Base-by-base conservation (phyloP, 2,797 vertebrate genomes). In the Tokudaia tokunoshimensis region DNA sequence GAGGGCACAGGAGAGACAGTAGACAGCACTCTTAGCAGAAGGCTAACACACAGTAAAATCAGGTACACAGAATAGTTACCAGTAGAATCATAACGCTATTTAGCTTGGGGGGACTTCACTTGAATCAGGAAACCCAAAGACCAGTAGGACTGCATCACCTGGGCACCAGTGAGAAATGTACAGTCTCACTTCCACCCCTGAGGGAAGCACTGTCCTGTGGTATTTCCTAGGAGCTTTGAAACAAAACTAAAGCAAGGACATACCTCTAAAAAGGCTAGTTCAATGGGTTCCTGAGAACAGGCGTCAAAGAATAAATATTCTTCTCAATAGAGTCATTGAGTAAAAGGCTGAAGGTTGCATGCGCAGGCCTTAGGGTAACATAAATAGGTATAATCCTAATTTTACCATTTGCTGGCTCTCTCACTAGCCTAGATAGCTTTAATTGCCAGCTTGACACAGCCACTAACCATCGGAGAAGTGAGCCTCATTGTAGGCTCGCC, bases 241-340 rank as follows among this genome's bases (percentile, higher is more conserved):
- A 61, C 31, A 55, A 47, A 3, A 91, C 4, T 44, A 76, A 89
- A 2, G 20, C 13, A 47, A 90, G 37, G 37, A 26, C 41, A 41
- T 44, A 81, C 31, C 22, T 61, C 22, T 41, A 82, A 31, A 14
- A 57, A 80, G 31, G 52, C 57, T 26, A 47, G 91, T 4, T 52
- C 41, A 76, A 7, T 37, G 75, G 29, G 11, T 41, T 47, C 31
- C 83, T 84, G 19, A 92, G 17, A 91, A 83, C 3, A 6, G 1
- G 52, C 14, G 11, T 52, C 29, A 47, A 61, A 83, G 37, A 61
- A 83, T 44, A 70, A 67, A 52, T 10, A 70, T 14, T 55, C 74
- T 93, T 88, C 89, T 80, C 26, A 84, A 61, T 29, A 92, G 14
- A 87, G 11, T 50, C 52, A 29, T 2, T 89, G 89, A 94, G n/a